phyloP scores from a whole-genome alignment of 2,888 invertebrate genomes.

The Escarpia spicata region DNA sequence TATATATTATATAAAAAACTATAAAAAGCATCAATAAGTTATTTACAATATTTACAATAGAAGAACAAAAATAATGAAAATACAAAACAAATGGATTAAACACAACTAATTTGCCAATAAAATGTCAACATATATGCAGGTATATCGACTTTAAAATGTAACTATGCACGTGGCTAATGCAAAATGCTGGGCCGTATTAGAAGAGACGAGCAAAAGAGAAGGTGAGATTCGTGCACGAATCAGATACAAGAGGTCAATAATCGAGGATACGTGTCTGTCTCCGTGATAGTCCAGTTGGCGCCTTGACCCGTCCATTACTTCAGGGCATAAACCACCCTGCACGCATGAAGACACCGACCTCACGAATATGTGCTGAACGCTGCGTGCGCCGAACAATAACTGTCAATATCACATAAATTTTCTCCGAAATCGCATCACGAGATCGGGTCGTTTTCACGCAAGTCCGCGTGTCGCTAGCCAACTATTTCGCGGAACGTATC shows the following conservation, averaged over 20 bases:
- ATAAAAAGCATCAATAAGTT: no score
- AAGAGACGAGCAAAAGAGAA: no score
- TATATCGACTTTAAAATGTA: no score
- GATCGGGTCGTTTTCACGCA: neutral
- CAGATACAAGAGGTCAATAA: neutral
- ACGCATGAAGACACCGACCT: neutral
- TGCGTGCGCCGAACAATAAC: neutral
- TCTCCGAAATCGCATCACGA: neutral
- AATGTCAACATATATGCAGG: no score
- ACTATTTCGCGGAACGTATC: neutral
- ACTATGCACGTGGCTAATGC: no score
- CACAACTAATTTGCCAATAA: no score
- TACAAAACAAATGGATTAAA: no score
- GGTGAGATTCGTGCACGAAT: neutral
- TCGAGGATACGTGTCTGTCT: neutral
- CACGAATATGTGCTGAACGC: neutral
- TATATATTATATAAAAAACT: no score
- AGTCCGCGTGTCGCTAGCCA: neutral
- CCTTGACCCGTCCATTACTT: neutral
- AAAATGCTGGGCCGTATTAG: no score
- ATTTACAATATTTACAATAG: no score
- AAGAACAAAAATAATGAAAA: no score
- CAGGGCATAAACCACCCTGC: neutral
- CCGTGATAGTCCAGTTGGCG: neutral
- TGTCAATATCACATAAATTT: neutral